phyloP scores from a whole-genome alignment of 2,797 vertebrate genomes.

The Adrianichthys oophorus region DNA sequence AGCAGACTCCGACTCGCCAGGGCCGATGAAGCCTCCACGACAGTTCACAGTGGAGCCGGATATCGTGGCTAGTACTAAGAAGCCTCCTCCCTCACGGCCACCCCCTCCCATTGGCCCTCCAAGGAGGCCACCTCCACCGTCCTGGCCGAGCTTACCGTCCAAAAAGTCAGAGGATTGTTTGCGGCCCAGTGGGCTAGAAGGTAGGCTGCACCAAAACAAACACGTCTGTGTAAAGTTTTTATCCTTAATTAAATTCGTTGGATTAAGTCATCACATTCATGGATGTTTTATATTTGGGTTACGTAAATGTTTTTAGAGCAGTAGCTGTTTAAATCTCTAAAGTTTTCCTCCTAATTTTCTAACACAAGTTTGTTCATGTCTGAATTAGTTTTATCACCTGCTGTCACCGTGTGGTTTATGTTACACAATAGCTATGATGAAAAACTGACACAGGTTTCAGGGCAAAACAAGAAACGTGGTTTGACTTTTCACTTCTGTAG shows the following conservation, averaged over 20 bases:
- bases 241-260: background rate
- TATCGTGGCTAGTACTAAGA: slow-evolving; percentile 98
- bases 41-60: slow-evolving; percentile 92
- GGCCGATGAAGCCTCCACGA: slow-evolving; percentile 88
- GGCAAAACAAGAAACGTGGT: no score
- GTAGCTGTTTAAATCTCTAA: no score
- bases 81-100: slow-evolving; percentile 87
- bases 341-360: no score
- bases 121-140: slow-evolving; percentile 90
- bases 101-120: slow-evolving; percentile 89
- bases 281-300: no score
- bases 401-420: no score
- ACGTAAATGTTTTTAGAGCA: no score
- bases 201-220: slow-evolving; percentile 56
- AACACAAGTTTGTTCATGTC: no score
- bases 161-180: slow-evolving; percentile 89
- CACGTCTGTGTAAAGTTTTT: background rate
- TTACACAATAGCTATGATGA: no score
- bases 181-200: slow-evolving; percentile 85
- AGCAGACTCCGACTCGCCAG: slow-evolving; percentile 71
- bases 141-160: slow-evolving; percentile 84
- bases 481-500: no score
- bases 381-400: no score
- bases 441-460: no score
- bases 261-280: background rate